phyloP scores from a whole-genome alignment of 2,797 vertebrate genomes.

The Antennarius maculatus region DNA sequence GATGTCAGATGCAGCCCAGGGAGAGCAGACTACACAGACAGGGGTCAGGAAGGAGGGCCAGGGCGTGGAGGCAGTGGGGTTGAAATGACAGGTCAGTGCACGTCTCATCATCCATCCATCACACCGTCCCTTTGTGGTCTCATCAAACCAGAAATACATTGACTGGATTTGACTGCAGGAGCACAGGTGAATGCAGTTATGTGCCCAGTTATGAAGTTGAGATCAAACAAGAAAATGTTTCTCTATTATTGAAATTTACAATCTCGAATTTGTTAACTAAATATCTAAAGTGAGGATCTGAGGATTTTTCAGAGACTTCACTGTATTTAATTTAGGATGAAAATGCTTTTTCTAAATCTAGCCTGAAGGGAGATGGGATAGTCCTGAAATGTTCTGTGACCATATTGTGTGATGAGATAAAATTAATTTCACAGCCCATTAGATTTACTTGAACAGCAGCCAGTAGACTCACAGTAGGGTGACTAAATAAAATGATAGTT shows the following conservation, averaged over 20 bases:
- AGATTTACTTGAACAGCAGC: slow-evolving; percentile 67
- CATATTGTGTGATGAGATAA: slow-evolving; percentile 62
- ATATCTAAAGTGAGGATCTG: slow-evolving; percentile 13
- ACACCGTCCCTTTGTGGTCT: slow-evolving; percentile 64
- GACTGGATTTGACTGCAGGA: slow-evolving; percentile 54
- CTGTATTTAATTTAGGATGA: slow-evolving; percentile 33
- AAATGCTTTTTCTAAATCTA: slow-evolving; percentile 33
- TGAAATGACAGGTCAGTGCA: slow-evolving; percentile 68
- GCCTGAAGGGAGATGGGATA: slow-evolving; percentile 33
- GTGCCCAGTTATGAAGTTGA: slow-evolving; percentile 23
- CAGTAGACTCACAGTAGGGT: slow-evolving; percentile 45
- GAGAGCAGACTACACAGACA: slow-evolving; percentile 44
- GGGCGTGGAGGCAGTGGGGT: slow-evolving; percentile 1
- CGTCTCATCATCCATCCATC: slow-evolving; percentile 70
- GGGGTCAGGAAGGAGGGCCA: slow-evolving; percentile 39
- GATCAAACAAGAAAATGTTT: slow-evolving; percentile 21
- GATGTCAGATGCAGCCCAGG: slow-evolving; percentile 45
- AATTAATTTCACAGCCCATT: slow-evolving; percentile 79
- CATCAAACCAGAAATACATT: slow-evolving; percentile 52
- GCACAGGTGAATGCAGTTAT: slow-evolving; percentile 48
- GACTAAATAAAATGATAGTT: slow-evolving; percentile 50
- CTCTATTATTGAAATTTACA: slow-evolving; percentile 6
- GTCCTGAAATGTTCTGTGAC: slow-evolving; percentile 44
- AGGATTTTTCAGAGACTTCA: slow-evolving; percentile 8
- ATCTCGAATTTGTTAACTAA: neutral